Evolutionary conservation across 2,797 vertebrate genomes (phyloP).

Genomic region (Eptatretus atami): DNA sequence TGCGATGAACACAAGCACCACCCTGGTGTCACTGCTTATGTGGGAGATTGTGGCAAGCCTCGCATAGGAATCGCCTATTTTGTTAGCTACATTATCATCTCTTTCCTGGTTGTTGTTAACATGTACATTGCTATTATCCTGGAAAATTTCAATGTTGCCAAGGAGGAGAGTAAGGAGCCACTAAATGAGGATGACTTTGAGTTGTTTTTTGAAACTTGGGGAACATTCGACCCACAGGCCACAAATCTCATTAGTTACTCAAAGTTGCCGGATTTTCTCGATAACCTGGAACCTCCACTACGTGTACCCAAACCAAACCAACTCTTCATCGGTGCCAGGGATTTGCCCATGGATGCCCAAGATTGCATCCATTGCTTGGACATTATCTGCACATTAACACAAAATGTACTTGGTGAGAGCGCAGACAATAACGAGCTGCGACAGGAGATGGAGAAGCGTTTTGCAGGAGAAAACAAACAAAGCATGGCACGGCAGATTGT

Average conservation of each 20-base stretch:
- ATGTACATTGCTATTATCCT: constrained; percentile 4
- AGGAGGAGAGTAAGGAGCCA: constrained; percentile 2
- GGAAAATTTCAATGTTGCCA: constrained; percentile 5
- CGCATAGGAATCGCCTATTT: not conserved
- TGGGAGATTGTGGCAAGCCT: constrained; percentile 1
- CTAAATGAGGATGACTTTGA: constrained; percentile 5
- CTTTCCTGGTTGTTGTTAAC: constrained; percentile 1
- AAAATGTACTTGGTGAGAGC: not conserved
- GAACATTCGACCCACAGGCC: constrained; percentile 1
- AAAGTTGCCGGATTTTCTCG: not conserved
- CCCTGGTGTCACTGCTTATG: not conserved
- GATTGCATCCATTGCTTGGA: constrained; percentile 3
- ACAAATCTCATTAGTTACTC: not conserved
- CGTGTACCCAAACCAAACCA: constrained; percentile 4
- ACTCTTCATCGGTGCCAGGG: not conserved
- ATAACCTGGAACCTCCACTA: not conserved
- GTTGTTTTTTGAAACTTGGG: constrained; percentile 2
- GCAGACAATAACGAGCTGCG: not conserved
- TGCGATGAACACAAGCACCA: not conserved
- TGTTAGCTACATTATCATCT: constrained; percentile 4
- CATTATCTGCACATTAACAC: not conserved
- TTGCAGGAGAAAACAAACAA: not conserved
- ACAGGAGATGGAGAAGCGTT: constrained; percentile 1
- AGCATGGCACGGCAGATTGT: not conserved
- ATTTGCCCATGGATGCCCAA: not conserved